Percentiles rank a stretch among this genome's conserved stretches.
phyloP scores from a whole-genome alignment of 2,888 invertebrate species.

The Dorcus hopei region DNA sequence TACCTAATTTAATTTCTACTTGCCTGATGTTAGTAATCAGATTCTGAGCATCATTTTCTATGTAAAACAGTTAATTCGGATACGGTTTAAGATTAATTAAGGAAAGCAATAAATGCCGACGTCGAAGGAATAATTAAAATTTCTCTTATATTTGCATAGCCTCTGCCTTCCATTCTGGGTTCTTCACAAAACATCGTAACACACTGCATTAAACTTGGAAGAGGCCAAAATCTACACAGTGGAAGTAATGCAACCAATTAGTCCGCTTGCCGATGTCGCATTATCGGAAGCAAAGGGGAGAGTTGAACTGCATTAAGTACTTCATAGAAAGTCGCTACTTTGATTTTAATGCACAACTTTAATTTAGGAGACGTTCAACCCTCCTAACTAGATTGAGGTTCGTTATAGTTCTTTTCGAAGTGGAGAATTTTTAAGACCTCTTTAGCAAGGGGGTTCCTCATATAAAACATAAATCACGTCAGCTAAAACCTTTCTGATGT shows the following conservation, averaged over 20 bases:
- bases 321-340: slow-evolving; percentile 10
- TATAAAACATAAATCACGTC: too few species aligned
- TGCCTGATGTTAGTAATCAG: too few species aligned
- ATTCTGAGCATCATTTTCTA: too few species aligned
- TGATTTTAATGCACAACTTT: slow-evolving; percentile 12
- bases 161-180: neutral
- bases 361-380: slow-evolving; percentile 1
- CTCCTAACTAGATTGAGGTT: neutral
- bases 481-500: too few species aligned
- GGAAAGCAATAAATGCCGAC: too few species aligned
- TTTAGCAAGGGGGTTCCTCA: too few species aligned
- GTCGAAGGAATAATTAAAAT: neutral
- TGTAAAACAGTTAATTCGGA: too few species aligned
- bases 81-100: too few species aligned
- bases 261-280: slow-evolving; percentile 17
- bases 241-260: slow-evolving; percentile 23
- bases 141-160: neutral
- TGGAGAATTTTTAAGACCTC: too few species aligned
- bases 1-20: too few species aligned
- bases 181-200: neutral
- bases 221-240: slow-evolving; percentile 10
- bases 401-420: neutral
- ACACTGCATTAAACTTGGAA: slow-evolving; percentile 10
- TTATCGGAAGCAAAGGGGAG: slow-evolving; percentile 17
- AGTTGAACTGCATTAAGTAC: slow-evolving; percentile 5